Conservation (phyloP, 2,888 invertebrate species). For the Cephus spinipes region DNA sequence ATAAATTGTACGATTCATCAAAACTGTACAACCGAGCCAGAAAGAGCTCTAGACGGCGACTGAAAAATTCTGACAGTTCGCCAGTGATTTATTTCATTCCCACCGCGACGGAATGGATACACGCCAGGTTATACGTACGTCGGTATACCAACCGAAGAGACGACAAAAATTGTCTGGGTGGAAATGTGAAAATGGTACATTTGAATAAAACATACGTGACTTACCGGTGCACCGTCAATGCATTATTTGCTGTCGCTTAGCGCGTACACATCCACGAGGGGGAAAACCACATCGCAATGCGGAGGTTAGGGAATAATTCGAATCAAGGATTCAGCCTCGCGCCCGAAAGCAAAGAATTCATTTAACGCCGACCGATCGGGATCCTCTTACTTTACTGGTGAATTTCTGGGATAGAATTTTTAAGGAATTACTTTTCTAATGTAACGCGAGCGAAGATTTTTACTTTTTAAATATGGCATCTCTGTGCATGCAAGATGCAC, state of each 20-base stretch:
- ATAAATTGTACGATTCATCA: not conserved
- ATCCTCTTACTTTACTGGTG: not conserved
- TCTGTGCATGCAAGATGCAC: not conserved
- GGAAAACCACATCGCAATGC: not conserved
- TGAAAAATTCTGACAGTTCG: not conserved
- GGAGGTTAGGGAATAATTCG: not conserved
- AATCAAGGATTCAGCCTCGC: constrained; percentile 4
- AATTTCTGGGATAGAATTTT: not conserved
- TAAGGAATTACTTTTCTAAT: too few relatives aligned
- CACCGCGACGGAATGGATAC: not conserved
- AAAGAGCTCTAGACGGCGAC: not conserved
- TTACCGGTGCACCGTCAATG: not conserved
- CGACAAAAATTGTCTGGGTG: not conserved
- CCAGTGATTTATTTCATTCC: not conserved
- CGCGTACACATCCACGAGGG: not conserved
- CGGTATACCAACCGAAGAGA: not conserved
- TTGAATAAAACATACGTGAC: not conserved
- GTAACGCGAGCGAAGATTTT: not conserved
- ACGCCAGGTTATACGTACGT: not conserved
- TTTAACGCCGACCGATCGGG: not conserved
- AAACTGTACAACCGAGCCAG: not conserved
- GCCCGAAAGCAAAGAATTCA: not conserved
- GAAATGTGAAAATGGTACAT: not conserved
- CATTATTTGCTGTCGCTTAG: not conserved
- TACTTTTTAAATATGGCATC: not conserved